Evolutionary conservation across 2,797 vertebrate species (phyloP).

Genomic region (Cossypha polioptera): DNA sequence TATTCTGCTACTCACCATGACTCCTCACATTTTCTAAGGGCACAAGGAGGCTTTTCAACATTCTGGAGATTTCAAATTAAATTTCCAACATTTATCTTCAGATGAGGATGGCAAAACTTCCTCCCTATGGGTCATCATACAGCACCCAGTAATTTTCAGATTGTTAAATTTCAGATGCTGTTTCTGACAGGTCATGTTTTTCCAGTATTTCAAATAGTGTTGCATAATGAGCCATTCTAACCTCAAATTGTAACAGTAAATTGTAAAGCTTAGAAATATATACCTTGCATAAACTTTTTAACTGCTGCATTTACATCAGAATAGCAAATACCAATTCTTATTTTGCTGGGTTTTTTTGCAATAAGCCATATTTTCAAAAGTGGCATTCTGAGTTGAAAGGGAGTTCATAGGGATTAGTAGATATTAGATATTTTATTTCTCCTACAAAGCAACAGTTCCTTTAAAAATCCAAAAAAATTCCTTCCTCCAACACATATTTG

Average conservation of each 20-base stretch:
- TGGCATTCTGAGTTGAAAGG: background rate
- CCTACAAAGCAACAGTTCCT: background rate
- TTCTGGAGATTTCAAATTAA: background rate
- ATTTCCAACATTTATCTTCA: background rate
- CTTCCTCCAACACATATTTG: background rate
- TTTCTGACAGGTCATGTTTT: background rate
- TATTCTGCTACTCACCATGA: background rate
- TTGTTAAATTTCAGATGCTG: background rate
- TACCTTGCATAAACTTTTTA: background rate
- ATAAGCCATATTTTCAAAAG: background rate
- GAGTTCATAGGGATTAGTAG: background rate
- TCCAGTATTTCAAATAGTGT: background rate
- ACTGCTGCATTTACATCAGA: background rate
- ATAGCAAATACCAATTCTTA: background rate
- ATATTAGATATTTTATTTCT: background rate
- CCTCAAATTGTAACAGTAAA: background rate
- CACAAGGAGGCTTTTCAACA: background rate
- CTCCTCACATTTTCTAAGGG: background rate
- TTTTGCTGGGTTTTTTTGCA: background rate
- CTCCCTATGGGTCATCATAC: background rate
- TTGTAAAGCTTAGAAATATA: background rate
- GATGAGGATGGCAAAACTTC: background rate
- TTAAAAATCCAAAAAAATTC: background rate
- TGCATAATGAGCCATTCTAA: background rate
- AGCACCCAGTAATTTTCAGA: background rate